Evolutionary conservation across 2,113 vertebrate species (phyloP).

Genomic region (Benitochromis conjunctus): DNA sequence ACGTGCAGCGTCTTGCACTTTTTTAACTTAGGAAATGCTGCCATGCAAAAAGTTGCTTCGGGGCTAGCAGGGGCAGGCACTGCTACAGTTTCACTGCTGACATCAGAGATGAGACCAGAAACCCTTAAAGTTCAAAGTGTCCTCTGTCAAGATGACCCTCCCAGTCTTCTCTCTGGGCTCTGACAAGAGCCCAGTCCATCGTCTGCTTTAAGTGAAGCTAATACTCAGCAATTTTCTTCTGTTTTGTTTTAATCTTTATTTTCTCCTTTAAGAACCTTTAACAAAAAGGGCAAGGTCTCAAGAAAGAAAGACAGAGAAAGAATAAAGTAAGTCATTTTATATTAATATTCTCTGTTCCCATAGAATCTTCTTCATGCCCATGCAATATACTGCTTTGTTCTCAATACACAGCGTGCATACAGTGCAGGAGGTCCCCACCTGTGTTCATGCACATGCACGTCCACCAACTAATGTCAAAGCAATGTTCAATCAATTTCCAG

Average conservation of each 20-base stretch:
- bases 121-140: conserved; percentile 36
- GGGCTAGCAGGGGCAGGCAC: conserved; percentile 12
- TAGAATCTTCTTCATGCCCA: conserved; percentile 50
- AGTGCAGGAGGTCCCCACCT: conserved; percentile 4
- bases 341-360: background rate
- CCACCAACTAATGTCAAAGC: background rate
- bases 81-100: conserved; percentile 17
- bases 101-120: conserved; percentile 29
- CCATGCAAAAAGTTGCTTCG: conserved; percentile 50
- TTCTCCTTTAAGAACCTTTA: background rate
- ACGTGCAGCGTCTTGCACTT: conserved; percentile 18
- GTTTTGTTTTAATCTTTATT: background rate
- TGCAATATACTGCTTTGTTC: conserved; percentile 38
- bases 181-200: conserved; percentile 29
- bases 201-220: background rate
- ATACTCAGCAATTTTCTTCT: background rate
- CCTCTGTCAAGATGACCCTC: conserved; percentile 20
- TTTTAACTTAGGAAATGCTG: conserved; percentile 8
- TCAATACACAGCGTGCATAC: conserved; percentile 36
- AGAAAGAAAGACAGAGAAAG: background rate
- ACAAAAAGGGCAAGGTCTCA: background rate
- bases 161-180: background rate
- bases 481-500: conserved; percentile 6
- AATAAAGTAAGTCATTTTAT: background rate
- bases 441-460: conserved; percentile 68